Evolutionary conservation across 2,888 invertebrate genomes (phyloP), one percentile per base, ranked within the genome.

Genomic region (Synergus itoensis): DNA sequence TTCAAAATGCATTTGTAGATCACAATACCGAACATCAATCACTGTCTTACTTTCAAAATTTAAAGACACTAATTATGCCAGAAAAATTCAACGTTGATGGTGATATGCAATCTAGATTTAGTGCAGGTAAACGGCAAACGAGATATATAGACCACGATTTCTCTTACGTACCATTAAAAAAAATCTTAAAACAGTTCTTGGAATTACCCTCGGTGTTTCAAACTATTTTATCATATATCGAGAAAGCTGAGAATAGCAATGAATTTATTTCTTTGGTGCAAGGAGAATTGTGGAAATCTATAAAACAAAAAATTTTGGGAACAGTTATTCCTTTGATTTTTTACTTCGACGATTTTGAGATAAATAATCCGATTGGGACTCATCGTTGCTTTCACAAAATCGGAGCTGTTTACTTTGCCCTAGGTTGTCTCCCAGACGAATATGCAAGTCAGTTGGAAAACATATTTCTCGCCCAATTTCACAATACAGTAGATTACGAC

Each of bases 381-480:
- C 81, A 81, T 18, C 65, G 53, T 65, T 79, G 81, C 64, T 77
- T 80, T 63, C 77, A 86, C 76, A 85, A 86, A 76, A 79, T 86
- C 18, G 80, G 84, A 11, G 86, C 80, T 28, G 62, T 82, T 36
- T 84, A 85, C 62, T 84, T 80, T 77, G 65, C 82, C 28, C 65
- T 84, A 11, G 77, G 45, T 53, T 80, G 82, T 53, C 28, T 86
- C 4, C 80, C 84, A 5, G 18, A 73, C n/a, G 73, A 83, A 60
- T 81, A 78, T 57, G 73, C 82, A 8, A 84, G 83, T 76, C 77
- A 43, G 9, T 64, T 85, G 21, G 80, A 86, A 45, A 84, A 86
- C 77, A 83, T 86, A 64, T 86, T 86, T 80, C 43, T 85, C 0
- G 79, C 79, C n/a, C 85, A 86, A 73, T 65, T 86, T 4, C 81